Conservation (phyloP, 2,888 invertebrate species). For the Dione juno region DNA sequence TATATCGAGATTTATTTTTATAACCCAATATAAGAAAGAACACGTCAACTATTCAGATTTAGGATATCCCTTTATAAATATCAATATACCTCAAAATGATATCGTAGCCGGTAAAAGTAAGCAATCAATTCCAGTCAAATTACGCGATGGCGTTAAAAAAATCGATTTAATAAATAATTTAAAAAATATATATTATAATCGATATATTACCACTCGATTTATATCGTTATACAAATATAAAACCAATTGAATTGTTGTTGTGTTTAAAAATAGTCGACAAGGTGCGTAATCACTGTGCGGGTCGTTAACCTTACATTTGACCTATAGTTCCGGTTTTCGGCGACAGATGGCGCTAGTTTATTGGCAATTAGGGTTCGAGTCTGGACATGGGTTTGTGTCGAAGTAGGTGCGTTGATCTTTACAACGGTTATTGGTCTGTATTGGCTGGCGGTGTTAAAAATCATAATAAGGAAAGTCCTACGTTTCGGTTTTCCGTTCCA, state of each 20-base stretch:
- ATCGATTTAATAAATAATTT: constrained; percentile 26
- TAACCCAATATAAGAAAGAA: too few relatives aligned
- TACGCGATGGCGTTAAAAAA: background rate
- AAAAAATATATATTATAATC: constrained; percentile 24
- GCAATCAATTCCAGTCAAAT: background rate
- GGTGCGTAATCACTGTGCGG: constrained; percentile 48
- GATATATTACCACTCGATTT: constrained; percentile 22
- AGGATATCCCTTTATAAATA: too few relatives aligned
- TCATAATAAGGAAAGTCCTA: constrained; percentile 53
- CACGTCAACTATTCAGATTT: too few relatives aligned
- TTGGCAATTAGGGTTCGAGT: constrained; percentile 55
- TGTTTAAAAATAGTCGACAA: constrained; percentile 53
- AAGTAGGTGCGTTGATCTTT: constrained; percentile 65
- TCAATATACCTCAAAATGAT: too few relatives aligned
- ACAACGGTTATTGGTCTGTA: constrained; percentile 61
- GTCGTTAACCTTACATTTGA: constrained; percentile 51
- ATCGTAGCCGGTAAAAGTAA: background rate
- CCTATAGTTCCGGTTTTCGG: constrained; percentile 50
- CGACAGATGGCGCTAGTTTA: constrained; percentile 57
- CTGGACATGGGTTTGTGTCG: constrained; percentile 47
- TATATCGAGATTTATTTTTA: too few relatives aligned
- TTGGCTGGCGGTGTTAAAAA: constrained; percentile 51
- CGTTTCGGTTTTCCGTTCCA: constrained; percentile 47
- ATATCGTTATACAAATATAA: constrained; percentile 44
- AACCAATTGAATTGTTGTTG: constrained; percentile 46